Conservation (phyloP, 2,888 invertebrate species). For the Oxystoma pomonae region DNA sequence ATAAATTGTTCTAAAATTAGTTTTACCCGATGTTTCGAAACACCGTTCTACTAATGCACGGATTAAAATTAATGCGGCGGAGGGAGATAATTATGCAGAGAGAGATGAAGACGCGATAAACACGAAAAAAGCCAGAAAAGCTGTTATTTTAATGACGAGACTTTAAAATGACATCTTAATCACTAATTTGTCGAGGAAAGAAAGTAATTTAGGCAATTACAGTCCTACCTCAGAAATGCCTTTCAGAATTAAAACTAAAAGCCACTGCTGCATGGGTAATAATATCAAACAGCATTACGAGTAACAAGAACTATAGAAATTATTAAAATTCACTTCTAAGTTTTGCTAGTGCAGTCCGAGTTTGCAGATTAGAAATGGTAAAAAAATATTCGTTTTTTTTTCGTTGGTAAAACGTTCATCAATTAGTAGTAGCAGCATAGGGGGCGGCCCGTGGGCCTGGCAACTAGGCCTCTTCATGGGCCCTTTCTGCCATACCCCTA, state of each 20-base stretch:
- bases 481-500: too few relatives aligned
- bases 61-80: neutral
- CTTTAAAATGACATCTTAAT: slow-evolving; percentile 14
- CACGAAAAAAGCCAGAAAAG: slow-evolving; percentile 6
- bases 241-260: neutral
- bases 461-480: too few relatives aligned
- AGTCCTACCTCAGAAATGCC: slow-evolving; percentile 2
- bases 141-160: slow-evolving; percentile 16
- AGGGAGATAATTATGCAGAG: neutral
- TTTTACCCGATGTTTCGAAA: neutral
- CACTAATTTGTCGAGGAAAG: slow-evolving; percentile 15
- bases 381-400: too few relatives aligned
- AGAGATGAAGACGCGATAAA: neutral
- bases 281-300: too few relatives aligned
- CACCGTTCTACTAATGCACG: neutral
- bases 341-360: too few relatives aligned
- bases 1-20: too few relatives aligned
- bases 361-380: too few relatives aligned
- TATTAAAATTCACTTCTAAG: too few relatives aligned
- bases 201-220: slow-evolving; percentile 15
- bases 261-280: neutral
- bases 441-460: too few relatives aligned
- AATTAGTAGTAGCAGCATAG: too few relatives aligned
- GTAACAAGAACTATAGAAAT: too few relatives aligned
- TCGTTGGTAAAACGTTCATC: too few relatives aligned